Base-by-base conservation (phyloP, 1,140 invertebrate genomes). In the Calosoma granatense region DNA sequence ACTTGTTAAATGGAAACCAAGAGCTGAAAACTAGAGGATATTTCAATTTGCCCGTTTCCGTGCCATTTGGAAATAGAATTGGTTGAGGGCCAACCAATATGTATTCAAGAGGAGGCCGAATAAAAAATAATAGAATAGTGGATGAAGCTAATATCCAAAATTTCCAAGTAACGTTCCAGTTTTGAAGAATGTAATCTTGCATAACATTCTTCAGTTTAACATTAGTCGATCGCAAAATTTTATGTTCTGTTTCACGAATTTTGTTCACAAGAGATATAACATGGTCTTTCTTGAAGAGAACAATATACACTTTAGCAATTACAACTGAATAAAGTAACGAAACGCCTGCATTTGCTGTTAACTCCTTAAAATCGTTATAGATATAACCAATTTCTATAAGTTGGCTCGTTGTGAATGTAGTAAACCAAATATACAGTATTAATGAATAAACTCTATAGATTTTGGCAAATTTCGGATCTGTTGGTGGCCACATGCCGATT, bases 1-100 rank as follows among this genome's bases (percentile, higher is more conserved):
- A 60, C 47, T 60, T 64, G 22, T 64, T 59, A 47, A 64, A 64
- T n/a, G 63, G 63, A 59, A 64, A 64, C 63, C 63, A 64, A 22
- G 63, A 64, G 30, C 63, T 64, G 56, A 64, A 64, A 14, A 64
- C 60, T 59, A 62, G 59, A 1, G 63, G 63, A 51, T 56, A 51
- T 11, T 55, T 22, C n/a, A 60, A 59, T 1, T 56, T 51, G 57
- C 60, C 60, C 39, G n/a, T 60, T 52, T 60, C 56, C 4, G 60
- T 62, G 14, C 63, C 63, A 51, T 64, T 64, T 14, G 30, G 51
- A 26, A 53, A 60, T 6, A 47, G 17, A 22, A 11, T 57, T 52
- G 61, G 58, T 26, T 61, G 60, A 1, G 56, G 57, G 2, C 56
- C 60, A 21, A 59, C 59, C 17, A 59, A 60, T 51, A 47, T 58